Base-by-base conservation (phyloP, 2,797 vertebrate genomes). In the Poecilia gillii region DNA sequence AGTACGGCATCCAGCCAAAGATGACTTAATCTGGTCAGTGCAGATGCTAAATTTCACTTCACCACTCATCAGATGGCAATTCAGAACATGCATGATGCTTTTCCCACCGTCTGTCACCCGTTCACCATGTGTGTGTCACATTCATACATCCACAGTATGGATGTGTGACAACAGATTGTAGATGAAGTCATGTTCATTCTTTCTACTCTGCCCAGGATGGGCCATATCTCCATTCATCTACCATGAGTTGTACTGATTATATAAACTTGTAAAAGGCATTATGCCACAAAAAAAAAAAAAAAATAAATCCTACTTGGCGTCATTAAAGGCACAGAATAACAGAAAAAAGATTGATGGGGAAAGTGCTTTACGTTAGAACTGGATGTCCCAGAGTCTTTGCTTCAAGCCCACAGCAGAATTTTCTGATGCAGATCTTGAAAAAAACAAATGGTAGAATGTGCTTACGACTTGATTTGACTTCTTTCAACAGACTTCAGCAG, bases 21-120 rank as follows among this genome's bases (percentile, higher is more conserved):
- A 81, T 93, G 92, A 94, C 87, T 85, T 93, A 78, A 91, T 91
- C 86, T 72, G 51, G 82, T 81, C 87, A 89, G 81, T 88, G 81
- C 91, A 93, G 88, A 94, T 88, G 87, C 81, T 92, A 87, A 87
- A 80, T 91, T 85, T 93, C 83, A 91, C 90, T 87, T 90, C 84
- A 91, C 79, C 88, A 91, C 90, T 90, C 85, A 85, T 89, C 90
- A 89, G 88, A 83, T 89, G 91, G 80, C 86, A 89, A 87, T 74
- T 83, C 76, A 90, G 68, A 55, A 81, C 75, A 70, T 80, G 86
- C 88, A 85, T 74, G 82, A 83, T 87, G 76, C 72, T 75, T 83
- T 76, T 57, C 11, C 25, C 79, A 86, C 74, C 51, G 83, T 85
- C 85, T 87, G 64, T 78, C 91, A 88, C 80, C 72, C 72, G 77